phyloP scores from a whole-genome alignment of 2,888 invertebrate species.

The Syritta pipiens region DNA sequence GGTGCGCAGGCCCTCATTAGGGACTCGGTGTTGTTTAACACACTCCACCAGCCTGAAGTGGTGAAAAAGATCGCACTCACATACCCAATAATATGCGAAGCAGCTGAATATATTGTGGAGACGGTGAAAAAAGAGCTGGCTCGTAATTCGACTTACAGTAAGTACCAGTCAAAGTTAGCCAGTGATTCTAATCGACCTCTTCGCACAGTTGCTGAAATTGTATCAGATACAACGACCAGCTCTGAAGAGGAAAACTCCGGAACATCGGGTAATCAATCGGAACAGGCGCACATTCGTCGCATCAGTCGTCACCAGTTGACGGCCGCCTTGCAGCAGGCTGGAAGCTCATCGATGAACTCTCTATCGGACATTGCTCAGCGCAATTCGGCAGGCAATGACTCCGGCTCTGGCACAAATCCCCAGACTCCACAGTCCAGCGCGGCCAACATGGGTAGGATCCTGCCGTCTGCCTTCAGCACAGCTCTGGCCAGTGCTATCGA shows the following conservation, averaged over 20 bases:
- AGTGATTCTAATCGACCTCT: neutral
- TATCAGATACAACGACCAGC: conserved; percentile 78
- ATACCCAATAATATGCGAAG: conserved; percentile 85
- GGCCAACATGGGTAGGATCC: conserved; percentile 25
- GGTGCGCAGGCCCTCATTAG: conserved; percentile 86
- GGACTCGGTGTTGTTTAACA: conserved; percentile 85
- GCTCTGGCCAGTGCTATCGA: conserved; percentile 86
- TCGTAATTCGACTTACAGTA: conserved; percentile 72
- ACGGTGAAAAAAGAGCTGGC: conserved; percentile 78
- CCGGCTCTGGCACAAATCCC: conserved; percentile 33
- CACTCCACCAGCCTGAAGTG: conserved; percentile 84
- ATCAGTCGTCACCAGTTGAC: conserved; percentile 78
- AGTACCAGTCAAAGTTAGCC: conserved; percentile 8
- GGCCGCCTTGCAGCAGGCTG: conserved; percentile 76
- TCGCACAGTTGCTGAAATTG: conserved; percentile 74
- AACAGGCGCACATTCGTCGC: conserved; percentile 76
- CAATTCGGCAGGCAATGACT: conserved; percentile 72
- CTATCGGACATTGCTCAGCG: conserved; percentile 78
- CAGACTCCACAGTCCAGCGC: conserved; percentile 45
- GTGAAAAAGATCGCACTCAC: conserved; percentile 83
- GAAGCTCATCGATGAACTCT: conserved; percentile 76
- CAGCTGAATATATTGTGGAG: conserved; percentile 80
- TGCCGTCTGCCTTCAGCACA: conserved; percentile 82
- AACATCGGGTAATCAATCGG: conserved; percentile 70
- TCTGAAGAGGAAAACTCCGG: conserved; percentile 78